Conservation (phyloP, 2,113 vertebrate genomes). For the Aythya baeri region DNA sequence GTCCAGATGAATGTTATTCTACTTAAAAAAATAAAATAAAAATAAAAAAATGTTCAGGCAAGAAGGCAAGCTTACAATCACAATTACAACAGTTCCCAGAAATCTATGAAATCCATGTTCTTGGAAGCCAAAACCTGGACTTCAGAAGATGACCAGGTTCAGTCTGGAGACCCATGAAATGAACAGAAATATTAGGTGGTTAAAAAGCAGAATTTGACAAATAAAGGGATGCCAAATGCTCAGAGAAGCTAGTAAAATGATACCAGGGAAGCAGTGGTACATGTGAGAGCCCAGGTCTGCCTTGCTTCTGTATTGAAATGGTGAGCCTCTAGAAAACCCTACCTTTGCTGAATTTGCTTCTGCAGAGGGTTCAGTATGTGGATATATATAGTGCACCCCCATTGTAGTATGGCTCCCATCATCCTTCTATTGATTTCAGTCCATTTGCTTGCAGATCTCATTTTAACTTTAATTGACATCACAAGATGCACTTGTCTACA, state of each 20-base stretch:
- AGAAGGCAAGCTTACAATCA: neutral
- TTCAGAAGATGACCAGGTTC: neutral
- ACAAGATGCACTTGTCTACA: neutral
- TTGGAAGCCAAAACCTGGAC: neutral
- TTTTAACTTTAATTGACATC: neutral
- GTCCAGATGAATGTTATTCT: neutral
- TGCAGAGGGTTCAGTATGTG: neutral
- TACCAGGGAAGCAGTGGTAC: neutral
- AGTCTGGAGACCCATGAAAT: neutral
- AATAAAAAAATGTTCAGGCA: neutral
- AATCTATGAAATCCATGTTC: neutral
- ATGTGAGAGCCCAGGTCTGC: rapidly evolving
- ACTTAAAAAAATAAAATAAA: neutral
- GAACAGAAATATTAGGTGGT: neutral
- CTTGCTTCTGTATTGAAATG: neutral
- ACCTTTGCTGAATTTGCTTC: neutral
- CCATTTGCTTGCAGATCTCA: neutral
- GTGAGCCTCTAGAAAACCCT: neutral
- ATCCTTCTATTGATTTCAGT: neutral
- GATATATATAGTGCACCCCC: neutral
- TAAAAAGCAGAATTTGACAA: neutral
- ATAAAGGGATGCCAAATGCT: neutral
- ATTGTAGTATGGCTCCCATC: too few relatives aligned
- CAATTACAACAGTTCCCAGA: neutral
- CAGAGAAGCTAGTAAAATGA: neutral